phyloP scores from a whole-genome alignment of 2,888 invertebrate genomes.

The Meiosimyza decipiens region DNA sequence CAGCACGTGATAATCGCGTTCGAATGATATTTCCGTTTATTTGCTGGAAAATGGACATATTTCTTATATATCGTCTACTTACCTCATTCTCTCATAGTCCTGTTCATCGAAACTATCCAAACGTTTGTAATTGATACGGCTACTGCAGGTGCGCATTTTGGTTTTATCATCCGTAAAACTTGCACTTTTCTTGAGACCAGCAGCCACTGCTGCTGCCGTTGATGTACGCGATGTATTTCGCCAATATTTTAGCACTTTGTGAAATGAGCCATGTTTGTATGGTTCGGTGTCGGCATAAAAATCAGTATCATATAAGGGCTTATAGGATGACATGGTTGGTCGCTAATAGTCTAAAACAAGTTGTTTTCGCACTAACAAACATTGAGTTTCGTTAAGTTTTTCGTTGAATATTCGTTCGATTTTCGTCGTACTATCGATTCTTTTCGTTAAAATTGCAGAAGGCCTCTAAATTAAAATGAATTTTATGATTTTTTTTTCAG shows the following conservation, averaged over 20 bases:
- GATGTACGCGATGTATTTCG: constrained; percentile 55
- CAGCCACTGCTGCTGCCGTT: constrained; percentile 46
- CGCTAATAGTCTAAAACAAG: too few species aligned
- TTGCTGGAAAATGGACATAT: constrained; percentile 1
- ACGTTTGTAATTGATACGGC: constrained; percentile 52
- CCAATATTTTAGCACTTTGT: constrained; percentile 60
- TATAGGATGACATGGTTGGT: constrained; percentile 53
- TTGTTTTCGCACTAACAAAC: too few species aligned
- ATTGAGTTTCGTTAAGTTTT: too few species aligned
- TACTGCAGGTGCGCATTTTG: constrained; percentile 13
- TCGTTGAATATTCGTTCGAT: too few species aligned
- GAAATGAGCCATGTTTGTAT: constrained; percentile 45
- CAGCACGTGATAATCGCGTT: too few species aligned
- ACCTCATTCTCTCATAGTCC: constrained; percentile 55
- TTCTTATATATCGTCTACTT: constrained; percentile 40
- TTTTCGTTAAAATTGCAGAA: too few species aligned
- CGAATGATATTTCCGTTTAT: not conserved
- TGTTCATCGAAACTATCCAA: constrained; percentile 59
- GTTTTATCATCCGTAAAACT: constrained; percentile 55
- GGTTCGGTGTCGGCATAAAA: constrained; percentile 28
- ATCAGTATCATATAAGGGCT: constrained; percentile 47
- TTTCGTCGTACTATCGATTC: too few species aligned
- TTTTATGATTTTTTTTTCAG: too few species aligned
- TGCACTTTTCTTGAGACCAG: constrained; percentile 55
- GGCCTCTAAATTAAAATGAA: too few species aligned